Evolutionary conservation across 1,140 invertebrate species (phyloP).

Genomic region (Drosophila insularis): DNA sequence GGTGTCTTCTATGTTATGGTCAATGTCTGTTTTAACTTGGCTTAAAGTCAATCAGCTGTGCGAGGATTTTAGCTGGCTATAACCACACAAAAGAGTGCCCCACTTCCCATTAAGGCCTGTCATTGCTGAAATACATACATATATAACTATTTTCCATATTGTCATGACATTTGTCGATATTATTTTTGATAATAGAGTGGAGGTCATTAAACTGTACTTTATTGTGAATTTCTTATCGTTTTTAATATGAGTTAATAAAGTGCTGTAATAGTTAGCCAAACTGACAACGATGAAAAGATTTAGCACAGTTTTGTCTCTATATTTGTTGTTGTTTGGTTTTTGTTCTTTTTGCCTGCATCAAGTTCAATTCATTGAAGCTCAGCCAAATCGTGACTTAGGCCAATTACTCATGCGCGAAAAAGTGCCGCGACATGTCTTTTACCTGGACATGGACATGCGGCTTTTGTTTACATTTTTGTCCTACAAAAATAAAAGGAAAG

Average conservation of each 20-base stretch:
- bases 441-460: slow-evolving; percentile 42
- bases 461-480: slow-evolving; percentile 60
- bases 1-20: slow-evolving; percentile 33
- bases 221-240: background rate
- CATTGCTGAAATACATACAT: too few relatives aligned
- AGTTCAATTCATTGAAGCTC: slow-evolving; percentile 21
- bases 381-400: slow-evolving; percentile 44
- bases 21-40: slow-evolving; percentile 25
- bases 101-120: too few relatives aligned
- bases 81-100: background rate
- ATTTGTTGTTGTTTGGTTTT: background rate
- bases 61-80: background rate
- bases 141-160: background rate
- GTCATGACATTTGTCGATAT: background rate
- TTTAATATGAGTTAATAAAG: background rate
- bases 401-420: slow-evolving; percentile 57
- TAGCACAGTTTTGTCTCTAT: background rate
- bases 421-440: slow-evolving; percentile 22
- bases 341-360: background rate
- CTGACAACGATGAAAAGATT: background rate
- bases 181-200: background rate
- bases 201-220: background rate
- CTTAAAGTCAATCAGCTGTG: slow-evolving; percentile 36
- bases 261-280: background rate
- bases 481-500: slow-evolving; percentile 12